These are phyloP conservation scores for Cichlasoma orientale DNA, from an alignment of 2,797 vertebrate genomes.

Conservation along the genomic window DNA sequence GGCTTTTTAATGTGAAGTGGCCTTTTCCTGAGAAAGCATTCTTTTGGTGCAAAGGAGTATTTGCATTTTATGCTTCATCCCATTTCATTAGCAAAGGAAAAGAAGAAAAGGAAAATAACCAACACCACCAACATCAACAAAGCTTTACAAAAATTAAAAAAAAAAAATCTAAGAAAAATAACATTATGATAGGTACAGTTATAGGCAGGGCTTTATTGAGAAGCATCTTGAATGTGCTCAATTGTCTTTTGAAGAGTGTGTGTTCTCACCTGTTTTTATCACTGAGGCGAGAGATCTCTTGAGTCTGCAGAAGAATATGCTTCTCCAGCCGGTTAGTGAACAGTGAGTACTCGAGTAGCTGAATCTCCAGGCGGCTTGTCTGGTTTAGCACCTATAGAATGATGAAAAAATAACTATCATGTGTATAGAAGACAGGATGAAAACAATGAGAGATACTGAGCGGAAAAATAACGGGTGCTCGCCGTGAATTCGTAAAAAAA, in stretches of 20 bases:
- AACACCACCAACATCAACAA: background rate
- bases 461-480: background rate
- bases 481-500: background rate
- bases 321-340: slow-evolving; percentile 86
- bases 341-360: slow-evolving; percentile 85
- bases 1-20: background rate
- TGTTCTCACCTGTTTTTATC: slow-evolving; percentile 84
- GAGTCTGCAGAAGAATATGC: slow-evolving; percentile 83
- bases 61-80: background rate
- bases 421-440: slow-evolving; percentile 1
- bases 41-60: background rate
- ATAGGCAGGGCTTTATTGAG: background rate
- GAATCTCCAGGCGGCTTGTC: slow-evolving; percentile 86
- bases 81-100: background rate
- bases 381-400: slow-evolving; percentile 84
- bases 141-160: background rate
- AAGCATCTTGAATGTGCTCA: background rate
- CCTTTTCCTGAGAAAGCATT: background rate
- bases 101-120: background rate
- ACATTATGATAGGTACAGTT: rapidly evolving
- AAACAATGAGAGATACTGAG: background rate
- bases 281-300: slow-evolving; percentile 83
- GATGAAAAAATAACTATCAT: background rate
- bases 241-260: background rate
- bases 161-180: background rate